Percentiles rank a stretch among this genome's conserved stretches.
Evolutionary conservation across 2,888 invertebrate species (phyloP).

Genomic region (Drosophila quinaria): DNA sequence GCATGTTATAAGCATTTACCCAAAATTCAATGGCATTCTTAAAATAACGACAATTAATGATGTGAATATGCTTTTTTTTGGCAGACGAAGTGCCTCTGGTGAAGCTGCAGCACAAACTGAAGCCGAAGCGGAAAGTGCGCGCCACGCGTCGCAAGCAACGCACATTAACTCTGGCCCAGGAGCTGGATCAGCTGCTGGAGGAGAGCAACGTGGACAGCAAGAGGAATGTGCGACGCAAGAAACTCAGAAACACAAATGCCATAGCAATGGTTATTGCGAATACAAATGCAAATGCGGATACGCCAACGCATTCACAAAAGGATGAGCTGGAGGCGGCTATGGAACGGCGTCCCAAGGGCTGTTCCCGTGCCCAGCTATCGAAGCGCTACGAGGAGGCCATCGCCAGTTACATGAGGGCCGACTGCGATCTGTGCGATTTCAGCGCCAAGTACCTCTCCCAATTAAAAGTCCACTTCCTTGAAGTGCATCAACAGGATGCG

Average conservation of each 20-base stretch:
- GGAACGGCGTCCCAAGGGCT: slow-evolving; percentile 74
- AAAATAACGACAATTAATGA: no score
- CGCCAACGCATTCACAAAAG: slow-evolving; percentile 36
- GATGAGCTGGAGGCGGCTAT: slow-evolving; percentile 55
- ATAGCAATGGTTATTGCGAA: no score
- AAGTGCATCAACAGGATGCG: slow-evolving; percentile 75
- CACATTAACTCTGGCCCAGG: slow-evolving; percentile 46
- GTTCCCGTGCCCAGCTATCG: slow-evolving; percentile 67
- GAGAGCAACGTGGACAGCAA: slow-evolving; percentile 8
- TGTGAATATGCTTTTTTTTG: neutral
- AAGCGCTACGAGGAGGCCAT: slow-evolving; percentile 72
- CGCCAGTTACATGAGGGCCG: slow-evolving; percentile 75
- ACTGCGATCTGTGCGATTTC: slow-evolving; percentile 78
- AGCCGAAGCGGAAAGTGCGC: slow-evolving; percentile 49
- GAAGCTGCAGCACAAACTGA: slow-evolving; percentile 60
- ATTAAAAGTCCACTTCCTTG: slow-evolving; percentile 73
- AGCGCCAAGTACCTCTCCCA: slow-evolving; percentile 71
- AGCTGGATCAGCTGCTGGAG: slow-evolving; percentile 57
- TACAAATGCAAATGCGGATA: neutral
- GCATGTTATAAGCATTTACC: no score
- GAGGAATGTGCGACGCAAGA: slow-evolving; percentile 42
- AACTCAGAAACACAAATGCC: neutral
- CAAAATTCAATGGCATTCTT: neutral
- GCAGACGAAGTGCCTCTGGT: slow-evolving; percentile 69
- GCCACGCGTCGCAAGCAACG: slow-evolving; percentile 18